Evolutionary conservation across 1,140 invertebrate species (phyloP).

Genomic region (Pectinophora gossypiella): DNA sequence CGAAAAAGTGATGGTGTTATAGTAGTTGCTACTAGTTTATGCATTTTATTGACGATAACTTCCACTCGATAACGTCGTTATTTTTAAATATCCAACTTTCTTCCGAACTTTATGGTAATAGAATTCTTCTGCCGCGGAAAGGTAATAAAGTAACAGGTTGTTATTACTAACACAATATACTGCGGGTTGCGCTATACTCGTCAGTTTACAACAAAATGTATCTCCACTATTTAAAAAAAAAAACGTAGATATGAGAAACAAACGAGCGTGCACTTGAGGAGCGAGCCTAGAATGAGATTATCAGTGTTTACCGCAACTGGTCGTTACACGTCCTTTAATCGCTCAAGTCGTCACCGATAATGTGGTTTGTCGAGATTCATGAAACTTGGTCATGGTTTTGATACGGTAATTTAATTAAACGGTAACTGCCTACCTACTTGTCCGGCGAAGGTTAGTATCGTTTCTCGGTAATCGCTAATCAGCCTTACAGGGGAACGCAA

Average conservation of each 20-base stretch:
- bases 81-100: neutral
- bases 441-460: too few species aligned
- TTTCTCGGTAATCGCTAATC: too few species aligned
- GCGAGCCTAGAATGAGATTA: slow-evolving; percentile 63
- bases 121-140: neutral
- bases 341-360: slow-evolving; percentile 59
- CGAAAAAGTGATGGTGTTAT: slow-evolving; percentile 19
- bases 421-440: too few species aligned
- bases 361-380: slow-evolving; percentile 8
- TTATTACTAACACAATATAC: too few species aligned
- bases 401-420: slow-evolving; percentile 24
- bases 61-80: neutral
- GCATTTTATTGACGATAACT: slow-evolving; percentile 9
- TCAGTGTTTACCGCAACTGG: slow-evolving; percentile 63
- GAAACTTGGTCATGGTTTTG: neutral
- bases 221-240: too few species aligned
- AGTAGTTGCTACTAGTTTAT: slow-evolving; percentile 16
- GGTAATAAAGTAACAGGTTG: neutral
- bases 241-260: slow-evolving; percentile 37
- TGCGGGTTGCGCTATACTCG: too few species aligned
- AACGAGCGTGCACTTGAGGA: slow-evolving; percentile 47
- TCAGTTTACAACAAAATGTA: too few species aligned
- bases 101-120: neutral
- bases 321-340: slow-evolving; percentile 67
- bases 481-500: too few species aligned